Percentiles rank a stretch among this genome's conserved stretches.
These are phyloP conservation scores for Apamea crenata DNA, from an alignment of 2,888 invertebrate genomes.

Conservation along the genomic window DNA sequence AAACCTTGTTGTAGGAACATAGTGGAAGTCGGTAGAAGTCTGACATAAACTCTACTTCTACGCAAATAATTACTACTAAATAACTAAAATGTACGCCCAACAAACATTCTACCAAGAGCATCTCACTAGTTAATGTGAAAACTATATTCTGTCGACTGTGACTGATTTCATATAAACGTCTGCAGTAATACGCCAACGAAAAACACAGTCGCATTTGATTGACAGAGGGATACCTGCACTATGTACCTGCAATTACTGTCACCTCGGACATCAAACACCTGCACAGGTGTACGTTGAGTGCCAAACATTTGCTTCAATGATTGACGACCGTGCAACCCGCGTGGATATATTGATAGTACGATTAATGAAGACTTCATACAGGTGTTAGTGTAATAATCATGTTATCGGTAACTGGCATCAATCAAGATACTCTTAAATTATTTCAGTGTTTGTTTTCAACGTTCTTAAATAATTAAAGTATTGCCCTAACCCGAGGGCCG, in stretches of 20 bases:
- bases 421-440: neutral
- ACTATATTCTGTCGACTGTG: neutral
- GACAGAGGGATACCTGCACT: slow-evolving; percentile 30
- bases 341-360: slow-evolving; percentile 41
- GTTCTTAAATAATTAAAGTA: neutral
- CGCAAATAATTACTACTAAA: no score
- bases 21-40: neutral
- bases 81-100: neutral
- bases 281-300: slow-evolving; percentile 50
- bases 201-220: slow-evolving; percentile 17
- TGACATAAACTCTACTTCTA: neutral
- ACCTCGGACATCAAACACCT: slow-evolving; percentile 55
- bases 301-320: slow-evolving; percentile 57
- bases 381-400: slow-evolving; percentile 1
- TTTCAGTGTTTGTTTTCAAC: neutral
- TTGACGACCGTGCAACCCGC: slow-evolving; percentile 40
- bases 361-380: slow-evolving; percentile 19
- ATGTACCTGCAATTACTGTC: slow-evolving; percentile 54
- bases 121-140: neutral
- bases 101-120: neutral
- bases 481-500: neutral
- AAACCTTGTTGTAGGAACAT: no score
- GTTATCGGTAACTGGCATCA: slow-evolving; percentile 7
- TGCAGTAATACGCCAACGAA: neutral
- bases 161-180: neutral